Percentiles rank a stretch among this genome's conserved stretches.
phyloP scores from a whole-genome alignment of 1,140 invertebrate species.

The Hycleus cichorii region DNA sequence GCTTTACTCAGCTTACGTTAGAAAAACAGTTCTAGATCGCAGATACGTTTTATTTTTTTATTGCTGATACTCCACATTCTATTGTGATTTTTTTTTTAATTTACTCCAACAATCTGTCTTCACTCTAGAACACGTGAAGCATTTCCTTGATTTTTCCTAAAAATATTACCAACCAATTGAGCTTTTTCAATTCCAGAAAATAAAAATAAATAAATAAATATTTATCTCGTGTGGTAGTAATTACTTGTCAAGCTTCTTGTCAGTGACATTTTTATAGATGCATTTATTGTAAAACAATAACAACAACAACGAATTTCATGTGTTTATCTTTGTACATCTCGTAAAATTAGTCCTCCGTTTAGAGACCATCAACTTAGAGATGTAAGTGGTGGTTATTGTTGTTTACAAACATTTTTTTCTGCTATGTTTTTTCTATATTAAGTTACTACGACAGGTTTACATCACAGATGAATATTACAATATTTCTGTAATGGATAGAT shows the following conservation, averaged over 20 bases:
- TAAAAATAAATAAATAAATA: constrained; percentile 9
- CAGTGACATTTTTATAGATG: constrained; percentile 14
- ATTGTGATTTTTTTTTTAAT: constrained; percentile 5
- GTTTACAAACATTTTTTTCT: background rate
- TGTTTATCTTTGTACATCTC: constrained; percentile 2
- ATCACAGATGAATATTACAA: background rate
- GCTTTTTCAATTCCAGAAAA: constrained; percentile 3
- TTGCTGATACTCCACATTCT: constrained; percentile 13
- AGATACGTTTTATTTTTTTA: constrained; percentile 2
- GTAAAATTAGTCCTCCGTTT: constrained; percentile 1
- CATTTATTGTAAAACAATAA: background rate
- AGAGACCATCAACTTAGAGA: background rate
- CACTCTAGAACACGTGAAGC: constrained; percentile 2
- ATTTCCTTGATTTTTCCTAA: background rate
- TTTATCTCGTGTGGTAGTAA: constrained; percentile 9
- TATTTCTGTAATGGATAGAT: background rate
- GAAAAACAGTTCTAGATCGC: constrained; percentile 1
- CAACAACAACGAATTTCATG: constrained; percentile 11
- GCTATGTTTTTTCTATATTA: background rate
- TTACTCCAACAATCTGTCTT: constrained; percentile 9
- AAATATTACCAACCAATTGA: background rate
- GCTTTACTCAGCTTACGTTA: constrained; percentile 20
- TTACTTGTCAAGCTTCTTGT: constrained; percentile 14
- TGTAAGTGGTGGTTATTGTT: background rate
- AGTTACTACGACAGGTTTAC: background rate